Percentiles rank a stretch among this genome's conserved stretches.
These are phyloP conservation scores for Chelonus formosanus DNA, from an alignment of 2,888 invertebrate species.

Conservation along the genomic window DNA sequence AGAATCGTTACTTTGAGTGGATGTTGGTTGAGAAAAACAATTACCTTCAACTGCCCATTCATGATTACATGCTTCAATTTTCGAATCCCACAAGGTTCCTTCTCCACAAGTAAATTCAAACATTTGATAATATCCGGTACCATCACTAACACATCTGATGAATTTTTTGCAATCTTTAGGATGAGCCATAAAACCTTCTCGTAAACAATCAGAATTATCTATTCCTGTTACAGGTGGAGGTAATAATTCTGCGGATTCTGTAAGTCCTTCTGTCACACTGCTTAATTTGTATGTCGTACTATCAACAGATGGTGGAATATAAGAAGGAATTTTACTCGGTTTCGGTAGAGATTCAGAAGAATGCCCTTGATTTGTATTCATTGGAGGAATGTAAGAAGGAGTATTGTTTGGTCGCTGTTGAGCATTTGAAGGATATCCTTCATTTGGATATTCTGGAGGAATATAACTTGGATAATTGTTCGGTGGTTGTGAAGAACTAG, in stretches of 20 bases:
- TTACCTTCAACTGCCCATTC: conserved; percentile 58
- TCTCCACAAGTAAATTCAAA: conserved; percentile 69
- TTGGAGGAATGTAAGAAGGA: conserved; percentile 3
- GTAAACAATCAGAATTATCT: conserved; percentile 49
- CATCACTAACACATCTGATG: conserved; percentile 64
- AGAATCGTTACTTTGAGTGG: conserved; percentile 15
- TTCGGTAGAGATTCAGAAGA: conserved; percentile 10
- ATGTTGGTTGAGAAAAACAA: background rate
- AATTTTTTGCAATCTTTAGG: conserved; percentile 62
- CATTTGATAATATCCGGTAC: conserved; percentile 63
- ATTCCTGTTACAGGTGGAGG: background rate
- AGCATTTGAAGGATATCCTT: background rate
- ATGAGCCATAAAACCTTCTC: conserved; percentile 65
- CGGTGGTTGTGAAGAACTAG: background rate
- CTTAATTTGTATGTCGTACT: no score
- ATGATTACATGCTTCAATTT: conserved; percentile 69
- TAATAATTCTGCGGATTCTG: background rate
- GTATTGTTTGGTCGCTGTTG: background rate
- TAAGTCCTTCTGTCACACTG: background rate
- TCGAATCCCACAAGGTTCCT: conserved; percentile 71
- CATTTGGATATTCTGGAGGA: background rate
- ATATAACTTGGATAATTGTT: background rate
- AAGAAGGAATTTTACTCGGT: background rate
- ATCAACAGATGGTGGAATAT: no score
- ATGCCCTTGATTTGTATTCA: conserved; percentile 4